Conservation (phyloP, 2,113 vertebrate genomes). For the Tetrax tetrax region DNA sequence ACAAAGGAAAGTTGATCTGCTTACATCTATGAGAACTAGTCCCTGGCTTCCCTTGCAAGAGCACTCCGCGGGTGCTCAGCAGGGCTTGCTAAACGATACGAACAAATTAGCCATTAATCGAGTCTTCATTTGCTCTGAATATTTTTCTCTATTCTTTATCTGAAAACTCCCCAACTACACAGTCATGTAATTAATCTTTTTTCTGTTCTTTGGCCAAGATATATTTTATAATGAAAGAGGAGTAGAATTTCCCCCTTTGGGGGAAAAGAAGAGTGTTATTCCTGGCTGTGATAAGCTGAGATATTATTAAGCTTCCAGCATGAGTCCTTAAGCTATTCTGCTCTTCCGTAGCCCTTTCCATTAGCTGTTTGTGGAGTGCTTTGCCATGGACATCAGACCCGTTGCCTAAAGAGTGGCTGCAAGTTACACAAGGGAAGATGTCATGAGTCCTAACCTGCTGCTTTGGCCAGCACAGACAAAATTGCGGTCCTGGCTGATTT, state of each 20-base stretch:
- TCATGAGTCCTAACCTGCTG: background rate
- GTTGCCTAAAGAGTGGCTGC: background rate
- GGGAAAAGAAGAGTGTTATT: background rate
- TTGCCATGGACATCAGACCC: background rate
- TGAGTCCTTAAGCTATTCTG: background rate
- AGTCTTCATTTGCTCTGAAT: background rate
- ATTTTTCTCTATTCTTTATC: background rate
- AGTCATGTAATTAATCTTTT: background rate
- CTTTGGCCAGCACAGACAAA: background rate
- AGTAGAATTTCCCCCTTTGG: background rate
- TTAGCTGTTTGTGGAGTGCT: background rate
- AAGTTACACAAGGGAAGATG: background rate
- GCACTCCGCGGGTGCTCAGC: background rate
- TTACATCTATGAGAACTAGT: background rate
- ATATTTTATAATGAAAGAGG: background rate
- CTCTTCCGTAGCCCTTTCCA: background rate
- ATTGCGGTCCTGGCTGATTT: background rate
- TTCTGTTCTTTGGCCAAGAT: background rate
- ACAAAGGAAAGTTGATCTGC: background rate
- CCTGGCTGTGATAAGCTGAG: background rate
- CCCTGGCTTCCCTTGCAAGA: background rate
- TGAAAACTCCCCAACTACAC: background rate
- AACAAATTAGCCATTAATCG: background rate
- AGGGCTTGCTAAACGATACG: background rate
- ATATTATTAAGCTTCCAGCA: background rate